Evolutionary conservation across 2,113 vertebrate species (phyloP), one percentile per base, ranked within the genome.

Genomic region (Pseudorectes ferrugineus): DNA sequence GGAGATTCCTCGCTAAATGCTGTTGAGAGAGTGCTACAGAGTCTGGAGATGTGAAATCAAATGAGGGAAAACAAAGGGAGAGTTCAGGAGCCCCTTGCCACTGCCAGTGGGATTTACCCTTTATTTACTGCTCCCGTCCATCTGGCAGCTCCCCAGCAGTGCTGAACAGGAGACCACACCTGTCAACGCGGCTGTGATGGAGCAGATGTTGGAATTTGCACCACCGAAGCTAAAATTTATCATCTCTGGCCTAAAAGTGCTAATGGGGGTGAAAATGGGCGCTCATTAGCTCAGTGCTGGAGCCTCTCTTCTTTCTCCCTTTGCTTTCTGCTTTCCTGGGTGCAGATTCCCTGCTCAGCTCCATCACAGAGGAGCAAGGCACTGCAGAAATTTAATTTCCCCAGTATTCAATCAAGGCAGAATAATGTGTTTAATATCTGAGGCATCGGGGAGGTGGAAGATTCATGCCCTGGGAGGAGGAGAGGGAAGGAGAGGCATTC

Each of bases 201-300:
- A 96, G 96, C 98, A 98, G 98, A 97, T 98, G 98, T 96, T 96
- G 85, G 97, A 95, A 97, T 98, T 92, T 98, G 95, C 94, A 95
- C 95, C 97, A 88, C 86, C 97, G 89, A 79, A 89, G 89, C 78
- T 96, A 95, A 97, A 97, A 96, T 97, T 95, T 90, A 46, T 96
- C 77, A 73, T 84, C 97, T 80, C 97, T 84, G 61, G 51, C 74
- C 81, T n/a, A 63, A 96, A 96, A 68, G 55, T 40, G 89, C 95
- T 96, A 94, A 96, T 95, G 95, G 97, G 84, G 66, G 68, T 74
- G 89, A 76, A 49, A 89, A 92, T 57, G 91, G 86, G 87, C 85
- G 48, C 78, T 84, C 91, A 31, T 43, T 9, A 59, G 28, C 76
- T 85, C 52, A 7, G 35, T 33, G 67, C 70, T 36, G 14, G 8